Evolutionary conservation across 2,888 invertebrate genomes (phyloP), one percentile per base, ranked within the genome.

Genomic region (Cephalotes varians): DNA sequence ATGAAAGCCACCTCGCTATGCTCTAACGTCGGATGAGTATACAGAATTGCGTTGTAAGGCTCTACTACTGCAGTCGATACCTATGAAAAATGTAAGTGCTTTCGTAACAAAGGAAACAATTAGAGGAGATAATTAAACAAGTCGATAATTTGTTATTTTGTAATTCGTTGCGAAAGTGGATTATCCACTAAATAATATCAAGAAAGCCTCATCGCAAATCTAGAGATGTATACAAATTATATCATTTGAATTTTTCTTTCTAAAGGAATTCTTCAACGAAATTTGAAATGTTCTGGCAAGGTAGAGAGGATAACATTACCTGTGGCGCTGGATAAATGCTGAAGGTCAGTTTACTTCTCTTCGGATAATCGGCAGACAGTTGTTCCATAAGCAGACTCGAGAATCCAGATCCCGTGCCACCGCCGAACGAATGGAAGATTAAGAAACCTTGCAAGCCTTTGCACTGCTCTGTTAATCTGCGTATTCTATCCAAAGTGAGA

Each of bases 301-400:
- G 7, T 18, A 49, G 3, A 25, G 1, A 65, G 0, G 28, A 15
- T n/a, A 56, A 77, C 34, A 34, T 69, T 95, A 97, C 98, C 96
- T 98, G 98, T 18, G 98, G 98, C 40, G 98, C 98, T 21, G 98
- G 98, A 94, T 99, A 99, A 92, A 99, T 98, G 85, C 98, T 97
- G 95, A 99, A 99, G 94, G 98, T 98, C 28, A 98, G 96, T 94
- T 98, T 98, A 72, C 98, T 98, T 95, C 98, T 98, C 95, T 98
- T 98, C 88, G 98, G 98, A 95, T 98, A 99, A 95, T 99, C 98
- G 1, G 98, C 98, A 65, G 98, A 98, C 56, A 99, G 96, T 73
- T 98, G 96, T 95, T 98, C 98, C 98, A 98, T 98, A 87, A 98
- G 95, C 88, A 99, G 95, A 40, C 98, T 98, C 3, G 98, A 98